Evolutionary conservation across 1,140 invertebrate species (phyloP).

Genomic region (Bombus affinis): DNA sequence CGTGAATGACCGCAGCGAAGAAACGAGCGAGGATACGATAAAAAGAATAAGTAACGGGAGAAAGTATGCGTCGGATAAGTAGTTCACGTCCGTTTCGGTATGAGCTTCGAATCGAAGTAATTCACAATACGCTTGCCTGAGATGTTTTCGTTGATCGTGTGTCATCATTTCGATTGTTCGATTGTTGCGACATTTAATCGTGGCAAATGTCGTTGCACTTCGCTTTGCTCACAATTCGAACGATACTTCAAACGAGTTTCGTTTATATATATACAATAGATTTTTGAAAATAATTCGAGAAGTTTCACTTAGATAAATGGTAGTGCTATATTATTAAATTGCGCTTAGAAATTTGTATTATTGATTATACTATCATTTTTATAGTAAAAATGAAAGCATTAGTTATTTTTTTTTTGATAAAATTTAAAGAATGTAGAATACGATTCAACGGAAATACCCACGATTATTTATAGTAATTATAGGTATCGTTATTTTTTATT

Average conservation of each 20-base stretch:
- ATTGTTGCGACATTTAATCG: slow-evolving; percentile 2
- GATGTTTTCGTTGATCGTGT: not conserved
- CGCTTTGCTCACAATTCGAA: not conserved
- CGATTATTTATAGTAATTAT: not conserved
- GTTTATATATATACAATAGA: no score
- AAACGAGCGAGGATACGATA: slow-evolving; percentile 32
- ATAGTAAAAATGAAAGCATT: not conserved
- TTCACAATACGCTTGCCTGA: not conserved
- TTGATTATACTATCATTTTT: not conserved
- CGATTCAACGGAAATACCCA: not conserved
- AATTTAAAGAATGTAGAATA: not conserved
- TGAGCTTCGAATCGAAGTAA: slow-evolving; percentile 1
- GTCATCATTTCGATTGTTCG: not conserved
- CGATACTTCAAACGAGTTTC: not conserved
- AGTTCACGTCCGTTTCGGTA: slow-evolving; percentile 18
- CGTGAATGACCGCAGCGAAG: slow-evolving; percentile 46
- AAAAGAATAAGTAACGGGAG: slow-evolving; percentile 52
- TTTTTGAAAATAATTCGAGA: not conserved
- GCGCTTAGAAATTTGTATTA: not conserved
- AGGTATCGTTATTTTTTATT: not conserved
- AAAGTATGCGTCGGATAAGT: slow-evolving; percentile 45
- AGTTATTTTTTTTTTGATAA: not conserved
- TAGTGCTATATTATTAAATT: not conserved
- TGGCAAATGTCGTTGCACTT: not conserved
- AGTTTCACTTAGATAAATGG: not conserved